Evolutionary conservation across 2,888 invertebrate species (phyloP).

Genomic region (Drosophila rubida): DNA sequence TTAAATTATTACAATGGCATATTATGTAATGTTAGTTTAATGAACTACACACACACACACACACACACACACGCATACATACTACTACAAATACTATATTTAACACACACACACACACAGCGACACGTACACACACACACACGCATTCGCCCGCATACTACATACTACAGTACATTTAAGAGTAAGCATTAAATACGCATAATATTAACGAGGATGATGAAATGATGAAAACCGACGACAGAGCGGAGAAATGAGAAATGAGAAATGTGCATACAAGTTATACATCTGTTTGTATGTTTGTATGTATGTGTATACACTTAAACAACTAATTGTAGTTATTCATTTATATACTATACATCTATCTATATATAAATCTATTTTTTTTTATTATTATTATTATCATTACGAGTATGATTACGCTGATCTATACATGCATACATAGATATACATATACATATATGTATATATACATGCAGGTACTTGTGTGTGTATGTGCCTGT

Average conservation of each 20-base stretch:
- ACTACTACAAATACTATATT: slow-evolving; percentile 12
- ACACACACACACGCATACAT: slow-evolving; percentile 17
- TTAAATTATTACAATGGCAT: slow-evolving; percentile 58
- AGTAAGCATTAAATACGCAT: slow-evolving; percentile 49
- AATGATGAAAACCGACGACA: slow-evolving; percentile 6
- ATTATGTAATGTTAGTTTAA: slow-evolving; percentile 64
- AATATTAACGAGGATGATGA: slow-evolving; percentile 21
- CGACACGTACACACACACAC: slow-evolving; percentile 9
- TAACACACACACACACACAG: slow-evolving; percentile 6
- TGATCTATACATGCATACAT: slow-evolving; percentile 21
- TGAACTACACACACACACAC: slow-evolving; percentile 35
- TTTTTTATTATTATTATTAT: slow-evolving; percentile 42
- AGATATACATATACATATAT: slow-evolving; percentile 29
- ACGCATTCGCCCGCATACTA: slow-evolving; percentile 7
- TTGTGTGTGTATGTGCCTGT: slow-evolving; percentile 26
- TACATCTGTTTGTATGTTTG: slow-evolving; percentile 55
- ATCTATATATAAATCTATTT: slow-evolving; percentile 18
- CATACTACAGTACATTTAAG: slow-evolving; percentile 44
- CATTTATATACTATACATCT: slow-evolving; percentile 36
- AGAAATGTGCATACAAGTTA: slow-evolving; percentile 50
- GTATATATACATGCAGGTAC: slow-evolving; percentile 33
- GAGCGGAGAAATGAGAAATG: slow-evolving; percentile 3
- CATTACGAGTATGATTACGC: slow-evolving; percentile 26
- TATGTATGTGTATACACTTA: slow-evolving; percentile 49
- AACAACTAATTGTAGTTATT: slow-evolving; percentile 49